Conservation (phyloP, 2,113 vertebrate genomes). For the Maccullochella peelii region DNA sequence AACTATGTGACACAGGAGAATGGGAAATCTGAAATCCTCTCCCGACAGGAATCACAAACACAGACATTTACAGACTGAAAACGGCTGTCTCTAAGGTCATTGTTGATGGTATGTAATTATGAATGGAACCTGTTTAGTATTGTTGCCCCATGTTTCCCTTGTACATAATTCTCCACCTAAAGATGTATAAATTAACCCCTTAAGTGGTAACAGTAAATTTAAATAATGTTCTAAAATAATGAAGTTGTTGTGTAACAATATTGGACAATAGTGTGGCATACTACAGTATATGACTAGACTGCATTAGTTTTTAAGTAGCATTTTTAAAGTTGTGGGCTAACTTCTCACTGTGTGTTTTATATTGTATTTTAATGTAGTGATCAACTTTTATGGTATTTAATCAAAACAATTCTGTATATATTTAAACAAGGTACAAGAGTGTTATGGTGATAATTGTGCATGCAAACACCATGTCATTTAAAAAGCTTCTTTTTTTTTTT, state of each 20-base stretch:
- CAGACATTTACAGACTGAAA: not conserved
- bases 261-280: not conserved
- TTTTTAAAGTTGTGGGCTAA: rapidly evolving
- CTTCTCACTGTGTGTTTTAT: not conserved
- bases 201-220: not conserved
- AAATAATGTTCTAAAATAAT: not conserved
- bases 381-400: rapidly evolving
- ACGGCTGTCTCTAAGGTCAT: not conserved
- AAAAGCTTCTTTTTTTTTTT: not conserved
- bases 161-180: not conserved
- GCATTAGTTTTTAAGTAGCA: not conserved
- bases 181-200: not conserved
- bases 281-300: not conserved
- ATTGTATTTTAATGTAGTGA: not conserved
- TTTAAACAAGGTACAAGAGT: not conserved
- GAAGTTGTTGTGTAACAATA: not conserved
- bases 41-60: conserved; percentile 54
- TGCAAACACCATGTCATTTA: not conserved
- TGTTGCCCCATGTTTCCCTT: not conserved
- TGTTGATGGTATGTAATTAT: not conserved
- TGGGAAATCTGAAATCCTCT: conserved; percentile 31
- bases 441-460: not conserved
- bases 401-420: not conserved
- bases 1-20: conserved; percentile 72
- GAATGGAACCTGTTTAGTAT: not conserved